Conservation (phyloP, 2,113 vertebrate genomes). For the Bos indicus region DNA sequence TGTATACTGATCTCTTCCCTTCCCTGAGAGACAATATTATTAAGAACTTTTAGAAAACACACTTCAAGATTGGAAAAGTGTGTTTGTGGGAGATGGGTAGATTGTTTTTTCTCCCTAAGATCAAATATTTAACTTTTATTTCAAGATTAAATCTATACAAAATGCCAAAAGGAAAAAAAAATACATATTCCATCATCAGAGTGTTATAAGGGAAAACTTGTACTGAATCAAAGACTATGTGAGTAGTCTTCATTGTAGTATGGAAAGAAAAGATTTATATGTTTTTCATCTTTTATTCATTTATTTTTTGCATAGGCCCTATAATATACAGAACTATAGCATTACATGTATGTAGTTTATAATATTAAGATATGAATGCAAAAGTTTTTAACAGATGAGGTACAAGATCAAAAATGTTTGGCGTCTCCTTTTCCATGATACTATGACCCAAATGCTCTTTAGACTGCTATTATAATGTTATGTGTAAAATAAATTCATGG, state of each 20-base stretch:
- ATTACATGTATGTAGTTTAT: background rate
- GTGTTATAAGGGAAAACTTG: background rate
- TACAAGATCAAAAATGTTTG: background rate
- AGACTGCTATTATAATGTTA: background rate
- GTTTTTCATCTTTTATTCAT: background rate
- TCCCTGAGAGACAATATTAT: background rate
- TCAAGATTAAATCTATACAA: background rate
- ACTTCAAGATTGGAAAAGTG: background rate
- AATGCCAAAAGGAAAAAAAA: background rate
- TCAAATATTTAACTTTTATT: background rate
- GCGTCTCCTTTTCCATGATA: background rate
- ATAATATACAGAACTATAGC: background rate
- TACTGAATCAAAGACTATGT: background rate
- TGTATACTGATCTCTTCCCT: background rate
- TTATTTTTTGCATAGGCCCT: background rate
- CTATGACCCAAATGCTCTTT: background rate
- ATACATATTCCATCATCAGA: background rate
- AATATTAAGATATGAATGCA: background rate
- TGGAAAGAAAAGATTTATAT: background rate
- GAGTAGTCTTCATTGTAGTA: background rate
- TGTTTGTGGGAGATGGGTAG: background rate
- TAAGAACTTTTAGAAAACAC: background rate
- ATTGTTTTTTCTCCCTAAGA: background rate
- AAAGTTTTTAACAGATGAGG: background rate
- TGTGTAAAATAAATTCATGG: background rate